Base-by-base conservation (phyloP, 2,113 vertebrate species). In the Todiramphus saurophagus region DNA sequence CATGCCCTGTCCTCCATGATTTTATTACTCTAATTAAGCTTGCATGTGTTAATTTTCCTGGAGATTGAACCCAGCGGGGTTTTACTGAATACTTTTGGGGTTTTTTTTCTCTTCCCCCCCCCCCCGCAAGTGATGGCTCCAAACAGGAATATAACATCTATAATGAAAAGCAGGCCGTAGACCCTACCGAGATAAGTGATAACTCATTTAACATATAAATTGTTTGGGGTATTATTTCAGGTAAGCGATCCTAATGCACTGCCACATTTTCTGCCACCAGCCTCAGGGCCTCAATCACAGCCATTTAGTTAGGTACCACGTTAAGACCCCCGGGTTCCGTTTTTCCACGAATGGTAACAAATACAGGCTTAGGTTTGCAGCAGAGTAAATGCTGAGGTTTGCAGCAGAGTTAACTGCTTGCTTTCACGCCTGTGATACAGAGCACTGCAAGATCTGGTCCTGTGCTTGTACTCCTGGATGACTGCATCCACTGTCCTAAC, bases 1-100 rank as follows among this genome's bases (percentile, higher is more conserved):
- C 59, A 78, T 11, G 1, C 50, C n/a, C 24, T 23, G 80, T 20
- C n/a, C 69, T 82, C 39, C 31, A 51, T 1, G 0, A 64, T 75
- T 92, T 84, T 64, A 86, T 77, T 60, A 69, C 30, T 75, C 60
- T 51, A 91, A 87, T 87, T 62, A 91, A 50, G 20, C 46, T 64
- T 41, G 20, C 41, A 68, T 44, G 82, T 90, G 77, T 89, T 37
- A 58, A 89, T 89, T 92, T 84, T 84, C 69, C 80, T 92, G 83
- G 46, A 84, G 92, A 94, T 69, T 64, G 58, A 93, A 79, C 73
- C 58, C 89, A 91, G 77, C 3, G 0, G 69, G 28, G 44, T 76
- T 92, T 93, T 87, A 53, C 23, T 31, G 27, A 70, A 48, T n/a
- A 10, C 0, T 78, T 33, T 24, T 41, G 41, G 11, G 11, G 12